phyloP scores from a whole-genome alignment of 2,797 vertebrate genomes.

The Hephaestus fuliginosus region DNA sequence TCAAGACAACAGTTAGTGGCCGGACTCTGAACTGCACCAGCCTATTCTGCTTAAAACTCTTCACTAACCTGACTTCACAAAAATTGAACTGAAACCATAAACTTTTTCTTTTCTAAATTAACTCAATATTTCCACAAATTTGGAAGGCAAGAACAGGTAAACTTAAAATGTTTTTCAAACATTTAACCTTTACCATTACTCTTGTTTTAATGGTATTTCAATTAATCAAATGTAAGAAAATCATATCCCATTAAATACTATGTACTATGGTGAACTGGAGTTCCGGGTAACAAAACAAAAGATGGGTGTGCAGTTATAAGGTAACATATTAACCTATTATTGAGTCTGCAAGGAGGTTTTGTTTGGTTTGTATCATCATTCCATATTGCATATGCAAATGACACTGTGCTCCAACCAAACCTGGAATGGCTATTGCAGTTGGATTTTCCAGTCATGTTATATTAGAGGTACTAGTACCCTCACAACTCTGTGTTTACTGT shows the following conservation, averaged over 20 bases:
- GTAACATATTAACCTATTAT: background rate
- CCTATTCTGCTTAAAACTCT: background rate
- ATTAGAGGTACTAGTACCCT: constrained; percentile 29
- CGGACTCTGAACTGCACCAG: background rate
- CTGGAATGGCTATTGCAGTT: background rate
- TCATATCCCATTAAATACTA: background rate
- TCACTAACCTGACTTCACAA: background rate
- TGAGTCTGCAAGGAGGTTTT: background rate
- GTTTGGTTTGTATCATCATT: background rate
- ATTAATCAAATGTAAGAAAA: background rate
- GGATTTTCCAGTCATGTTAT: background rate
- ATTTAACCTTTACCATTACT: background rate
- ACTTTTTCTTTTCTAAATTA: background rate
- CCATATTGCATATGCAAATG: constrained; percentile 32
- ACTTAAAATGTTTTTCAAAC: background rate
- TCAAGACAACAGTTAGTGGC: background rate
- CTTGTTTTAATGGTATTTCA: background rate
- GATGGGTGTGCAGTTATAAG: background rate
- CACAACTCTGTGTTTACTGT: constrained; percentile 64
- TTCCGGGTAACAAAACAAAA: background rate
- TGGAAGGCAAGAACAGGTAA: background rate
- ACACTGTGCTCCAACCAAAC: background rate
- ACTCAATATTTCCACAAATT: background rate
- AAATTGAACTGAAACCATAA: background rate
- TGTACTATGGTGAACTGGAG: too few relatives aligned